Percentiles rank a stretch among this genome's conserved stretches.
phyloP scores from a whole-genome alignment of 2,113 vertebrate genomes.

The Leiothrix lutea region DNA sequence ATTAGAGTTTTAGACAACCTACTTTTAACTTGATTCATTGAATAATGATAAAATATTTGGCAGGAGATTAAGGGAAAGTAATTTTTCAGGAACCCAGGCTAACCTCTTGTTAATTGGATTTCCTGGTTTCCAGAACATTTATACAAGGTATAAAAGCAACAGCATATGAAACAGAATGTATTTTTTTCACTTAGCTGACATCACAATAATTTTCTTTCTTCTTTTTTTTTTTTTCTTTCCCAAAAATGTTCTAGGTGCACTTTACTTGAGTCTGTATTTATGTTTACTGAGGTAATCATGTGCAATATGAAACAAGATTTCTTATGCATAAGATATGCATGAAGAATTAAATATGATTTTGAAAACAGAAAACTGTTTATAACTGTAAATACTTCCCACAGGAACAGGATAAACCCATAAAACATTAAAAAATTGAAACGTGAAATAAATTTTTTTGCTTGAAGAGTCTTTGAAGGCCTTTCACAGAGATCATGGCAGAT shows the following conservation, averaged over 20 bases:
- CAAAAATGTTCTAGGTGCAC: not conserved
- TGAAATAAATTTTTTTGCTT: rapidly evolving
- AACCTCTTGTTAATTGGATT: slow-evolving; percentile 48
- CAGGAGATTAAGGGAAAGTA: slow-evolving; percentile 22
- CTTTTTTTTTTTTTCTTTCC: not conserved
- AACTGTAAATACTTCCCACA: not conserved
- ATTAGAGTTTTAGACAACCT: not conserved
- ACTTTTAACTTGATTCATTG: not conserved
- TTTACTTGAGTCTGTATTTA: not conserved
- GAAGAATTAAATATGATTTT: not conserved
- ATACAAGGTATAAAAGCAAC: not conserved
- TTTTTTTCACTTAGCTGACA: not conserved
- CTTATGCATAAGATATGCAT: not conserved
- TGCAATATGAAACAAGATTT: not conserved
- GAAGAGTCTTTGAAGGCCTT: not conserved
- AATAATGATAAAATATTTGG: slow-evolving; percentile 25
- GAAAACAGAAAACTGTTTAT: not conserved
- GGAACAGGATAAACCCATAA: not conserved
- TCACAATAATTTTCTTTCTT: not conserved
- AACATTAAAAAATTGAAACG: not conserved
- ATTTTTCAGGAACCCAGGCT: not conserved
- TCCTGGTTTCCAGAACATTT: not conserved
- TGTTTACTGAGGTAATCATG: not conserved
- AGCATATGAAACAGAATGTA: not conserved
- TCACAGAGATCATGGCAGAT: not conserved